Percentiles rank a stretch among this genome's conserved stretches.
These are phyloP conservation scores for Agonopterix alstromeriana DNA, from an alignment of 2,888 invertebrate genomes.

Conservation along the genomic window DNA sequence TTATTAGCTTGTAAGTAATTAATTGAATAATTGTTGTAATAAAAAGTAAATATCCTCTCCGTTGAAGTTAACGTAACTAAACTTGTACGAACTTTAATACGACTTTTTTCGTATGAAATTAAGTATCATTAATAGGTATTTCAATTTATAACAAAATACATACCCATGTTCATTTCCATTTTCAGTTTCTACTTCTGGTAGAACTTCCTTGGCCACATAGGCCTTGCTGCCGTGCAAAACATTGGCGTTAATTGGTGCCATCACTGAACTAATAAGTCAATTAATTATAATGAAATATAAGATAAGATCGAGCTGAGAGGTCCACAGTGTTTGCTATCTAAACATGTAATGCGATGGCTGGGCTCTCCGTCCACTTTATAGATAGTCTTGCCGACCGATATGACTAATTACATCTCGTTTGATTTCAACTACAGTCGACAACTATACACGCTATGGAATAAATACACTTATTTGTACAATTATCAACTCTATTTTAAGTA, in stretches of 20 bases:
- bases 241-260: conserved; percentile 62
- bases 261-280: conserved; percentile 39
- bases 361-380: conserved; percentile 48
- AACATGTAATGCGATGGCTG: conserved; percentile 47
- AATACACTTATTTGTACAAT: no score
- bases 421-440: conserved; percentile 4
- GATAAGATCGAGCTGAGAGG: conserved; percentile 20
- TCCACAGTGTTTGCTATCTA: conserved; percentile 47
- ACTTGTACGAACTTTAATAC: no score
- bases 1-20: no score
- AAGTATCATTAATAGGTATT: neutral
- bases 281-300: conserved; percentile 15
- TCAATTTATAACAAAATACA: neutral
- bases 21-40: no score
- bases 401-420: conserved; percentile 11
- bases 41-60: no score
- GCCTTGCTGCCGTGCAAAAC: conserved; percentile 43
- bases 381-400: conserved; percentile 26
- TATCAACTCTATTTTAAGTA: no score
- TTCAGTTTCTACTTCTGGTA: conserved; percentile 63
- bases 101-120: neutral
- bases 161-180: conserved; percentile 28
- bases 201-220: conserved; percentile 43
- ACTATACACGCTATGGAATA: neutral
- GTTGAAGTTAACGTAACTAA: no score